Percentiles rank a stretch among this genome's conserved stretches.
Evolutionary conservation across 2,888 invertebrate species (phyloP).

Genomic region (Drosophila aldrichi): DNA sequence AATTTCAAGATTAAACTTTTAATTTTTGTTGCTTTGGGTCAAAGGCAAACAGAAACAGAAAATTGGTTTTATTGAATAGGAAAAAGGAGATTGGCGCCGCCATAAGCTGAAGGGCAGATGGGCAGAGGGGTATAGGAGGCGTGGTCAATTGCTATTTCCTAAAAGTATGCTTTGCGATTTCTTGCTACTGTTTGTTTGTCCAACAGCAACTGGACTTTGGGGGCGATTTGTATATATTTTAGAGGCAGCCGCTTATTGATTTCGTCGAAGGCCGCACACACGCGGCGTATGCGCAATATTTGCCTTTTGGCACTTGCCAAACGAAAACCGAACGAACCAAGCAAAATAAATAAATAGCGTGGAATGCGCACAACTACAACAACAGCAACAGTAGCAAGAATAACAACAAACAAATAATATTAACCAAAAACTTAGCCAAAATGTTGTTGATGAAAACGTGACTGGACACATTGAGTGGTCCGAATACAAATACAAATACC

Average conservation of each 20-base stretch:
- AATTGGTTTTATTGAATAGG: slow-evolving; percentile 32
- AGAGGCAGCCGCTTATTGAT: slow-evolving; percentile 60
- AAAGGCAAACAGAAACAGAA: slow-evolving; percentile 33
- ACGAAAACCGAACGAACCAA: slow-evolving; percentile 42
- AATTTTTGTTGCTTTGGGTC: slow-evolving; percentile 7
- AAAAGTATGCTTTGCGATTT: slow-evolving; percentile 70
- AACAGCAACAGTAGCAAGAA: background rate
- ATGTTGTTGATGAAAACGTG: slow-evolving; percentile 73
- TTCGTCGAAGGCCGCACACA: slow-evolving; percentile 60
- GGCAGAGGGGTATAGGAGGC: too few relatives aligned
- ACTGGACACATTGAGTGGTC: slow-evolving; percentile 67
- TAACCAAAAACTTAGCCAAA: slow-evolving; percentile 76
- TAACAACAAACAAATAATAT: slow-evolving; percentile 70
- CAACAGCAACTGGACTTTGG: slow-evolving; percentile 40
- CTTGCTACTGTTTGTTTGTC: slow-evolving; percentile 50
- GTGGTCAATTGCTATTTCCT: slow-evolving; percentile 60
- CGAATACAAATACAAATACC: slow-evolving; percentile 28
- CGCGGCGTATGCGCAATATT: slow-evolving; percentile 72
- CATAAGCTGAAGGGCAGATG: too few relatives aligned
- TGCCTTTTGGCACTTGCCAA: slow-evolving; percentile 65
- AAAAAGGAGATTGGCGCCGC: background rate
- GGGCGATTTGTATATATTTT: slow-evolving; percentile 35
- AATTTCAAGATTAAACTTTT: slow-evolving; percentile 29
- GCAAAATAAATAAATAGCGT: slow-evolving; percentile 70
- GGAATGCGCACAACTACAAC: slow-evolving; percentile 41